Conservation (phyloP, 2,797 vertebrate species). For the Mormyrus hasselquistii region DNA sequence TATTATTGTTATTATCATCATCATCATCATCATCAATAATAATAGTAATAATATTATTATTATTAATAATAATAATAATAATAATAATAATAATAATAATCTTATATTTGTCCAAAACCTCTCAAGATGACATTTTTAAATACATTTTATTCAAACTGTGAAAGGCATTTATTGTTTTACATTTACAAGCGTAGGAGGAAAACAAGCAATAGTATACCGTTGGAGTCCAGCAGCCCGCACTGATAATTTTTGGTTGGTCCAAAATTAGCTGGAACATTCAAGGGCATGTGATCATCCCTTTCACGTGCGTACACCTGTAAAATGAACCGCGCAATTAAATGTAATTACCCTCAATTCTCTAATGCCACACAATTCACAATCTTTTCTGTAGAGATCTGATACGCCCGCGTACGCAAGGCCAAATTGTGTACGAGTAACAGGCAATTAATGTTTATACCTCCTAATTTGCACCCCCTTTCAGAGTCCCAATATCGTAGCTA, state of each 20-base stretch:
- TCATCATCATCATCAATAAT: too few relatives aligned
- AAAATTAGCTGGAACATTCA: slow-evolving; percentile 51
- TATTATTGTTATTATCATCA: neutral
- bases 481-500: neutral
- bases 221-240: slow-evolving; percentile 62
- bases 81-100: neutral
- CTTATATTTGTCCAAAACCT: neutral
- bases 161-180: neutral
- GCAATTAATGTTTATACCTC: slow-evolving; percentile 17
- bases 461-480: slow-evolving; percentile 17
- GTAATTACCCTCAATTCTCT: slow-evolving; percentile 55
- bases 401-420: neutral
- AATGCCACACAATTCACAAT: slow-evolving; percentile 20
- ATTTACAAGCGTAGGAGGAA: neutral
- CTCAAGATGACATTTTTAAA: neutral
- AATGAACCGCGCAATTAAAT: slow-evolving; percentile 47
- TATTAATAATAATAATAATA: neutral
- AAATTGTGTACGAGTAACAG: slow-evolving; percentile 16
- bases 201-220: slow-evolving; percentile 57
- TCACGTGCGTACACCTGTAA: slow-evolving; percentile 76
- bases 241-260: slow-evolving; percentile 59
- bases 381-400: slow-evolving; percentile 6
- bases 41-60: neutral
- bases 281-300: slow-evolving; percentile 61
- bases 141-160: neutral